Conservation (phyloP, 2,113 vertebrate genomes). For the Aptenodytes patagonicus region DNA sequence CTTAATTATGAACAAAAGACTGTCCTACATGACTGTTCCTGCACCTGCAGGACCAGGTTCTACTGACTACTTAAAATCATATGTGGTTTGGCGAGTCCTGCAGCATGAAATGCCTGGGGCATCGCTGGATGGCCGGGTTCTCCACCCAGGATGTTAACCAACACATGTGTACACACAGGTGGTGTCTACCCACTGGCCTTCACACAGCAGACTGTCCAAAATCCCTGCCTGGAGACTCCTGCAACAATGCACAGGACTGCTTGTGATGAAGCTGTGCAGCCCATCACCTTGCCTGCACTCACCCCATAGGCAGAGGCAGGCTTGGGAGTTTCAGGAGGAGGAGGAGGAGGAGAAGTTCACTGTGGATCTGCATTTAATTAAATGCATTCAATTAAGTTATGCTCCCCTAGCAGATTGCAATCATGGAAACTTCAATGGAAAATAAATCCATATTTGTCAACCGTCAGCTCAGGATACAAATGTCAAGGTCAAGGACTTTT, state of each 20-base stretch:
- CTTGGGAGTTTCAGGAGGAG: background rate
- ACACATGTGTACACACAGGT: rapidly evolving
- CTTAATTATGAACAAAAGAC: background rate
- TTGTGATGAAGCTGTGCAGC: background rate
- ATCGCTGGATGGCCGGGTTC: rapidly evolving
- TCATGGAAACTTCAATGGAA: background rate
- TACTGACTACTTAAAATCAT: background rate
- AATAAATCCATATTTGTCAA: background rate
- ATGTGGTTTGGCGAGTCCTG: background rate
- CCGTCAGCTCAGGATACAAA: background rate
- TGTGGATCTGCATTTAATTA: background rate
- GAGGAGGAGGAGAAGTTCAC: background rate
- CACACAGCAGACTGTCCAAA: background rate
- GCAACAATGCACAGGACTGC: rapidly evolving
- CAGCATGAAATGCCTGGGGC: background rate
- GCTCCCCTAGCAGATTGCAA: background rate
- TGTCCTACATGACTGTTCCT: background rate
- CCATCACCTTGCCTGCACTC: background rate
- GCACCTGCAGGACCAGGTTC: background rate
- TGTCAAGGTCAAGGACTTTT: background rate
- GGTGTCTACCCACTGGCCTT: background rate
- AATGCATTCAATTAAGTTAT: background rate
- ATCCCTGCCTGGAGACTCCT: background rate
- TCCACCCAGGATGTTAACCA: background rate
- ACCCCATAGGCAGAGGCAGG: background rate